Evolutionary conservation across 2,888 invertebrate species (phyloP).

Genomic region (Tetrapedia diversipes): DNA sequence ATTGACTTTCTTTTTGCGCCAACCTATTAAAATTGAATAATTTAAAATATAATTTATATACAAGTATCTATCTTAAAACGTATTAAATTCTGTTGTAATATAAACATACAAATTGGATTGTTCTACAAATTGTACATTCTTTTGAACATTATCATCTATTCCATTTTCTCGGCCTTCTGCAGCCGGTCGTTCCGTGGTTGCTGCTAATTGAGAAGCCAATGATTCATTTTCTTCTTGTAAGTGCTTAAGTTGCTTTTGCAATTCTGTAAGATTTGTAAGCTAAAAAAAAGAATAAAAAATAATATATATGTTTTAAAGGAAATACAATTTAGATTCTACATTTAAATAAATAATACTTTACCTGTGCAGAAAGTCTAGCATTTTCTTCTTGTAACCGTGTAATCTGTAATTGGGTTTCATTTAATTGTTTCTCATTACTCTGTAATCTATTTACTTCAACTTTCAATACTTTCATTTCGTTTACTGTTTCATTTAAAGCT

Average conservation of each 20-base stretch:
- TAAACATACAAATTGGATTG: conserved; percentile 73
- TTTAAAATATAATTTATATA: conserved; percentile 33
- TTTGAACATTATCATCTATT: conserved; percentile 76
- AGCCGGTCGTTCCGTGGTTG: conserved; percentile 81
- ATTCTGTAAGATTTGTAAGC: conserved; percentile 68
- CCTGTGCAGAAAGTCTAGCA: conserved; percentile 84
- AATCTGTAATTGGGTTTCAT: conserved; percentile 72
- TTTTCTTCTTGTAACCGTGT: conserved; percentile 84
- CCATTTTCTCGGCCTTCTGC: conserved; percentile 82
- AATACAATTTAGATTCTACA: conserved; percentile 3
- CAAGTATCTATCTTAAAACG: conserved; percentile 33
- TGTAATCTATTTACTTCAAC: conserved; percentile 68
- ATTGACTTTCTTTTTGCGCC: conserved; percentile 74
- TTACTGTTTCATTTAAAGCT: conserved; percentile 46
- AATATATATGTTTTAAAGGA: conserved; percentile 3
- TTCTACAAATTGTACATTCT: conserved; percentile 71
- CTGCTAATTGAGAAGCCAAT: conserved; percentile 81
- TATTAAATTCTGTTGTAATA: neutral
- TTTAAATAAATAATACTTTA: conserved; percentile 78
- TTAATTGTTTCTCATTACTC: conserved; percentile 62
- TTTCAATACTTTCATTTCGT: conserved; percentile 62
- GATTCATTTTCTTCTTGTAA: conserved; percentile 82
- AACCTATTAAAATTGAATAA: too few relatives aligned
- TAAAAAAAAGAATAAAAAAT: conserved; percentile 47
- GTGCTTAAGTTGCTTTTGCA: conserved; percentile 77